Evolutionary conservation across 2,888 invertebrate species (phyloP), one percentile per base, ranked within the genome.

Genomic region (Stenchaetothrips biformis): DNA sequence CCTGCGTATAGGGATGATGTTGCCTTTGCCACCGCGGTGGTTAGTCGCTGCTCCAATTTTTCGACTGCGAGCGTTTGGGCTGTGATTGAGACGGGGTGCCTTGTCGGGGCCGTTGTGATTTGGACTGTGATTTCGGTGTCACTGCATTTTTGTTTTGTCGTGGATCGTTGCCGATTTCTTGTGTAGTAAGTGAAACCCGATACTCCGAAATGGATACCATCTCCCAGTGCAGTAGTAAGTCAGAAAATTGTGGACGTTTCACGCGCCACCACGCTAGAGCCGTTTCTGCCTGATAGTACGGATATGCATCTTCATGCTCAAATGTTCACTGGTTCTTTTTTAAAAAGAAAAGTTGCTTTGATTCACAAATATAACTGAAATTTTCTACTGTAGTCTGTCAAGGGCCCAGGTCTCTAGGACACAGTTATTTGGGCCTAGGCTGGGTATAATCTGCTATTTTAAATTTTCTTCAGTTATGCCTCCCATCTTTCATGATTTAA

Each of bases 1-100:
- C 37, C 67, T 74, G 67, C 67, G 67, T 74, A 74, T 74, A 74
- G 25, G 67, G 67, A 74, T 25, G 67, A 21, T 74, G 67, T 74
- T 25, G 67, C 67, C 67, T 25, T 11, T 25, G 67, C 21, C 67
- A 25, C 37, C 25, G 67, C 25, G 67, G 67, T 74, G 67, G 67
- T 74, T 74, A 74, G 67, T 74, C 67, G 67, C 25, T 74, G 67
- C 21, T 74, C 67, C 67, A 74, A 21, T 74, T 74, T 74, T 74
- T 21, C 9, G 67, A 25, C 25, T 25, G 67, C 7, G 67, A 74
- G 67, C 25, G 21, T 74, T 74, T 25, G 3, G 67, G 67, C 7
- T 25, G 21, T 21, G 37, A 37, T 37, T 37, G 37, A 37, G 37
- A 37, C 37, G 37, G 37, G 37, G 37, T 1, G 37, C 37, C 37